Percentiles rank a stretch among this genome's conserved stretches.
Evolutionary conservation across 2,113 vertebrate species (phyloP).

Genomic region (Tamias sibiricus): DNA sequence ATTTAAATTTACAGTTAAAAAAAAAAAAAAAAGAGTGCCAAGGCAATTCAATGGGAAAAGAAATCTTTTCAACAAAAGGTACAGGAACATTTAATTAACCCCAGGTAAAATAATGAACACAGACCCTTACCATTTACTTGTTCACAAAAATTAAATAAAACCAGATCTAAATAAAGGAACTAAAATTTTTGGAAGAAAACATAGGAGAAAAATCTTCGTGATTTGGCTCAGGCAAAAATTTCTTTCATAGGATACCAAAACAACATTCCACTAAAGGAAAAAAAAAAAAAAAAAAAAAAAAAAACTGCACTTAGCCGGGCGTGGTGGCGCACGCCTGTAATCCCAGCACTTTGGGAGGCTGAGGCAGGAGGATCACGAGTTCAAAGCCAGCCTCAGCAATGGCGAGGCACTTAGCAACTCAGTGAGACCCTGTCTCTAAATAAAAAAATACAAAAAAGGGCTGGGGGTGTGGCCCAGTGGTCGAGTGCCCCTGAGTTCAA

Average conservation of each 20-base stretch:
- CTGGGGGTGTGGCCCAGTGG: too few species aligned
- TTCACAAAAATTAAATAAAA: constrained; percentile 16
- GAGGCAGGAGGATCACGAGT: too few species aligned
- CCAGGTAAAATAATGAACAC: background rate
- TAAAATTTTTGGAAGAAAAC: background rate
- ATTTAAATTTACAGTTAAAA: background rate
- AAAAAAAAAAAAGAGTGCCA: background rate
- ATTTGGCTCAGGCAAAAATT: background rate
- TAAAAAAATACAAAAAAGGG: too few species aligned
- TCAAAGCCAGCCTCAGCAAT: too few species aligned
- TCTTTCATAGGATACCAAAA: background rate
- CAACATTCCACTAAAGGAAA: background rate
- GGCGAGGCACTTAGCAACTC: too few species aligned
- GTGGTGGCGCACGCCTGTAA: too few species aligned
- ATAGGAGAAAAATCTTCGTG: background rate
- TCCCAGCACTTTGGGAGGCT: too few species aligned
- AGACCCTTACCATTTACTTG: background rate
- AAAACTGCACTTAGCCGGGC: too few species aligned
- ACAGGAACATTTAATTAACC: background rate
- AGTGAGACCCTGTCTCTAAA: too few species aligned
- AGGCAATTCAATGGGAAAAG: background rate
- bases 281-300: too few species aligned
- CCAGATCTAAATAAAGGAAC: background rate
- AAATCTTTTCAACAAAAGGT: too few species aligned
- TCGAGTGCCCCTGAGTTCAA: too few species aligned